Evolutionary conservation across 2,888 invertebrate genomes (phyloP), one percentile per base, ranked within the genome.

Genomic region (Sympetrum striolatum): DNA sequence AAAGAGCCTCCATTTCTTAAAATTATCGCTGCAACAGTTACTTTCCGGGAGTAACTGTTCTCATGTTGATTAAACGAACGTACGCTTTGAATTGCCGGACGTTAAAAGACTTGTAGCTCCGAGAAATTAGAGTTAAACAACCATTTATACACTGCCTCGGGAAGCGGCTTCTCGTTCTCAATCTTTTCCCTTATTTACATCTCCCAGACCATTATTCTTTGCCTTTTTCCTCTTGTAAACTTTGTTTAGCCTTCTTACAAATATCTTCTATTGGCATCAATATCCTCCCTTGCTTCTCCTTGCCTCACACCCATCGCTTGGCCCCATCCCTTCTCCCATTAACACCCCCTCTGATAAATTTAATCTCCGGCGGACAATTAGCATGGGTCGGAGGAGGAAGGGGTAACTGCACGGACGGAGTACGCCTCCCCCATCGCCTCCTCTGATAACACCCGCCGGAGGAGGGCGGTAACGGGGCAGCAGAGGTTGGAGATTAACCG

Each of bases 341-440:
- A 86, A 37, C 86, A 86, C 86, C 86, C 81, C 22, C 37, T 60
- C 86, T 86, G 86, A 86, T 86, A 86, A 86, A 86, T 86, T 86
- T 86, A 86, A 86, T 86, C 86, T 86, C 86, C 86, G 60, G 86
- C 86, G 86, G 37, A 86, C 86, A 86, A 86, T 86, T 86, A 86
- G 86, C 86, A 86, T 60, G n/a, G 86, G 86, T 58, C 82, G 48
- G 81, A 48, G 82, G 58, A 31, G 82, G 35, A 82, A 86, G 82
- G 35, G 82, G 58, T 22, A 35, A 58, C 18, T 81, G 22, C 58
- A 15, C 6, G 58, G 82, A 35, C 35, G 35, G 82, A 81, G 53
- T 81, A 81, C 53, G 25, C 81, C 31, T 25, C 44, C 44, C 44
- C 44, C 44, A 25, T 31, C 25, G 12, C 25, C 81, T 2, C 53